phyloP scores from a whole-genome alignment of 2,113 vertebrate species.

The Girardinichthys multiradiatus region DNA sequence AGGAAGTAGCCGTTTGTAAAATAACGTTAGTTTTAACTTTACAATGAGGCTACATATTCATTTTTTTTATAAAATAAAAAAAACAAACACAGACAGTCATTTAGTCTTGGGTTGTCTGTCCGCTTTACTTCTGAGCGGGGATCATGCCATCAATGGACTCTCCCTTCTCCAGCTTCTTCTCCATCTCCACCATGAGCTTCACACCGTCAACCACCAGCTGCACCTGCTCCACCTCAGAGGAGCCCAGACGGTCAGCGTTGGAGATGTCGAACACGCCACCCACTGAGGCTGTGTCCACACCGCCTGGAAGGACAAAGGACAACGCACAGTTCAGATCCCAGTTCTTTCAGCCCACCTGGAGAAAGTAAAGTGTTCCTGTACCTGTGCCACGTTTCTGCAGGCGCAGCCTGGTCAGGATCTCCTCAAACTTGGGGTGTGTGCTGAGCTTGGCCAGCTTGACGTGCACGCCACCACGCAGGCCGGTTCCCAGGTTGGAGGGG shows the following conservation, averaged over 20 bases:
- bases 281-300: conserved; percentile 94
- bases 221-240: conserved; percentile 93
- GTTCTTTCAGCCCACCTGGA: too few relatives aligned
- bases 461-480: conserved; percentile 92
- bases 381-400: conserved; percentile 98
- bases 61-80: conserved; percentile 65
- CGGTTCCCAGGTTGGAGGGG: conserved; percentile 94
- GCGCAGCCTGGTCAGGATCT: conserved; percentile 90
- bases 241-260: conserved; percentile 95
- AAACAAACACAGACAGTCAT: conserved; percentile 62
- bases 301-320: conserved; percentile 77
- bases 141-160: conserved; percentile 93
- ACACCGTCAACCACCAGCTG: conserved; percentile 97
- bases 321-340: background rate
- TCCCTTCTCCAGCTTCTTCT: conserved; percentile 96
- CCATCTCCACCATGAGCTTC: conserved; percentile 98
- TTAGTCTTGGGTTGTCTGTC: conserved; percentile 55
- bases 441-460: conserved; percentile 91
- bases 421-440: conserved; percentile 94
- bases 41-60: conserved; percentile 61
- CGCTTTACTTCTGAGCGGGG: conserved; percentile 93
- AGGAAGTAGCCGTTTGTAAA: conserved; percentile 52
- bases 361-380: conserved; percentile 43
- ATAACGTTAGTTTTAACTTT: too few relatives aligned
- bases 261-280: conserved; percentile 94